A percentile compares a stretch with the other conserved stretches of the same genome.
Evolutionary conservation across 2,888 invertebrate species (phyloP).

Genomic region (Ornithoptera priamus): DNA sequence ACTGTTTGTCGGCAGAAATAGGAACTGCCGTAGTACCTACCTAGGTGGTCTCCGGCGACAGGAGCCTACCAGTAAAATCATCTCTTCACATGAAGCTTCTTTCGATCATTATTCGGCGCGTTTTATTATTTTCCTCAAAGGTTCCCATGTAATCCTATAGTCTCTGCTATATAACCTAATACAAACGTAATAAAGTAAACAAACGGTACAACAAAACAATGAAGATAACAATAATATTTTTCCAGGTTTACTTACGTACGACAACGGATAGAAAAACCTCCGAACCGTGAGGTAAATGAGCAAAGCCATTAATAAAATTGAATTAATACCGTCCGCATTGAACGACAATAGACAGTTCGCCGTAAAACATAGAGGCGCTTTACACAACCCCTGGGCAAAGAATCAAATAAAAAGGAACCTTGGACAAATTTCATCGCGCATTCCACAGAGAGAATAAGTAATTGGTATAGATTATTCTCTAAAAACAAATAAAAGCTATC

Average conservation of each 20-base stretch:
- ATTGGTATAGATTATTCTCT: conserved; percentile 20
- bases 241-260: conserved; percentile 10
- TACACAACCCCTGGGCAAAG: conserved; percentile 41
- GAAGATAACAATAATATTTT: conserved; percentile 12
- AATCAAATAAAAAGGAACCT: conserved; percentile 24
- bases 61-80: too few species aligned
- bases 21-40: too few species aligned
- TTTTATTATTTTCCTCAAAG: too few species aligned
- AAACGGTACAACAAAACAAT: conserved; percentile 8
- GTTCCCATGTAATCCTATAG: too few species aligned
- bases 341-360: conserved; percentile 54
- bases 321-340: conserved; percentile 56
- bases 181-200: background rate
- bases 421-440: conserved; percentile 6
- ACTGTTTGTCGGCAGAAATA: too few species aligned
- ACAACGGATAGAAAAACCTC: conserved; percentile 36
- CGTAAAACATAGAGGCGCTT: conserved; percentile 42
- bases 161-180: background rate
- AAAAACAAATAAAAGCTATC: conserved; percentile 3
- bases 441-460: conserved; percentile 16
- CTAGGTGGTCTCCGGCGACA: too few species aligned
- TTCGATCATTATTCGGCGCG: too few species aligned
- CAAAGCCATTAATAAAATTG: conserved; percentile 62
- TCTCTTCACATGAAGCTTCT: too few species aligned
- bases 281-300: conserved; percentile 43